A percentile compares a stretch with the other conserved stretches of the same genome.
These are phyloP conservation scores for Phrynocephalus guinanensis DNA, from an alignment of 2,797 vertebrate genomes.

Conservation along the genomic window DNA sequence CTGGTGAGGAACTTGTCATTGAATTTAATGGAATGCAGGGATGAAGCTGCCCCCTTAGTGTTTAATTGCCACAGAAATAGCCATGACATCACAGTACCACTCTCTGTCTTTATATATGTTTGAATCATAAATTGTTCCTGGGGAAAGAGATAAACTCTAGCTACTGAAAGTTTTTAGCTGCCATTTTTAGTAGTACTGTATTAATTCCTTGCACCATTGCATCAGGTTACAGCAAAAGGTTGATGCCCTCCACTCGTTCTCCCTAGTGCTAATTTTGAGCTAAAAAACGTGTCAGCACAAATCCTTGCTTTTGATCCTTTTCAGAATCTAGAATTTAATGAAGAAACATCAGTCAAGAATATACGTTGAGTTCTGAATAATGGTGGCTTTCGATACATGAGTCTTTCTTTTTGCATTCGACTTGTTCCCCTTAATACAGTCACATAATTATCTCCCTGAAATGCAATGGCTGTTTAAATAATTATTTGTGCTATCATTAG, in stretches of 20 bases:
- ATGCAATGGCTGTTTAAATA: neutral
- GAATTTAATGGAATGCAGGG: neutral
- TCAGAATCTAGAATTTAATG: slow-evolving; percentile 48
- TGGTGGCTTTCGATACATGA: slow-evolving; percentile 51
- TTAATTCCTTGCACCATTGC: slow-evolving; percentile 24
- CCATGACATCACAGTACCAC: neutral
- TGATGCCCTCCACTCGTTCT: slow-evolving; percentile 39
- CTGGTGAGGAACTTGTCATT: neutral
- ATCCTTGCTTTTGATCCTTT: slow-evolving; percentile 33
- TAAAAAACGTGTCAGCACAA: slow-evolving; percentile 39
- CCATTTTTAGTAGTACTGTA: neutral
- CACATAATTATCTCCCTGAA: neutral
- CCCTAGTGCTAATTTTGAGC: slow-evolving; percentile 46
- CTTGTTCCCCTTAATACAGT: neutral
- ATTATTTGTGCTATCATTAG: slow-evolving; percentile 23
- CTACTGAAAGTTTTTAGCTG: rapidly evolving
- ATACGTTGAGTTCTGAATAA: neutral
- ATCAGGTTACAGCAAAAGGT: slow-evolving; percentile 52
- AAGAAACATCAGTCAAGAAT: slow-evolving; percentile 1
- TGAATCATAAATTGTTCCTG: neutral
- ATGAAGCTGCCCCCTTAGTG: neutral
- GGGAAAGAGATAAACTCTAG: neutral
- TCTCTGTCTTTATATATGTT: neutral
- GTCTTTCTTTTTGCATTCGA: slow-evolving; percentile 12
- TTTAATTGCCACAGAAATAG: neutral